These are phyloP conservation scores for Zelostemma sp. DNA, from an alignment of 1,140 invertebrate genomes.

Conservation along the genomic window DNA sequence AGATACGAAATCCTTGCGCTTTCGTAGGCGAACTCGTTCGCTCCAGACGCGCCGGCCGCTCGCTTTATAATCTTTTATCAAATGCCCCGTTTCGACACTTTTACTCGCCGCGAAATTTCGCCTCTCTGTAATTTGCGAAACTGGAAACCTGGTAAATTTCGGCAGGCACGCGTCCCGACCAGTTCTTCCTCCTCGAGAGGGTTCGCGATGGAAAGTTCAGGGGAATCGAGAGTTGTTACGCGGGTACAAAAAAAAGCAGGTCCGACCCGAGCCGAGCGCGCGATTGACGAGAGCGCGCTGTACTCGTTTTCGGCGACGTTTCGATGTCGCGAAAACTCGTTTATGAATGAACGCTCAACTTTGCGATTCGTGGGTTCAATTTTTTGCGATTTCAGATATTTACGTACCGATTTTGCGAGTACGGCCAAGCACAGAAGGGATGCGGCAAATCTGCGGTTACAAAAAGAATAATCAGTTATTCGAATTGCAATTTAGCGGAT, in stretches of 20 bases:
- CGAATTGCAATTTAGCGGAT: too few species aligned
- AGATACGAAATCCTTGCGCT: not conserved
- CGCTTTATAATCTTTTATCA: not conserved
- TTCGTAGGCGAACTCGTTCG: conserved; percentile 52
- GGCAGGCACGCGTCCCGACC: not conserved
- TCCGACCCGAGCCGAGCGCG: conserved; percentile 36
- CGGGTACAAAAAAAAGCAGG: conserved; percentile 32
- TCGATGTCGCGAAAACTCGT: not conserved
- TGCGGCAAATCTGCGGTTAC: conserved; percentile 61
- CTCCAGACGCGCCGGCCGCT: conserved; percentile 20
- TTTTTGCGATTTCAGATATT: not conserved
- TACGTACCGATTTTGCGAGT: conserved; percentile 63
- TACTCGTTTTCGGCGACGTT: not conserved
- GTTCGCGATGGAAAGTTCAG: conserved; percentile 18
- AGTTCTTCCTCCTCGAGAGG: not conserved
- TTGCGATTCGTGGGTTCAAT: too few species aligned
- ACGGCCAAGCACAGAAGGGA: conserved; percentile 58
- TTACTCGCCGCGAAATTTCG: too few species aligned
- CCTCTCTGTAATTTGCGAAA: too few species aligned
- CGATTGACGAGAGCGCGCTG: not conserved
- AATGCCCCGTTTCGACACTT: too few species aligned
- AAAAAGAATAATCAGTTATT: conserved; percentile 13
- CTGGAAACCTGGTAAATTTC: too few species aligned
- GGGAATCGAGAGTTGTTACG: conserved; percentile 31
- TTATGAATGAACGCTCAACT: conserved; percentile 48